Evolutionary conservation across 2,888 invertebrate genomes (phyloP).

Genomic region (Sympetrum striolatum): DNA sequence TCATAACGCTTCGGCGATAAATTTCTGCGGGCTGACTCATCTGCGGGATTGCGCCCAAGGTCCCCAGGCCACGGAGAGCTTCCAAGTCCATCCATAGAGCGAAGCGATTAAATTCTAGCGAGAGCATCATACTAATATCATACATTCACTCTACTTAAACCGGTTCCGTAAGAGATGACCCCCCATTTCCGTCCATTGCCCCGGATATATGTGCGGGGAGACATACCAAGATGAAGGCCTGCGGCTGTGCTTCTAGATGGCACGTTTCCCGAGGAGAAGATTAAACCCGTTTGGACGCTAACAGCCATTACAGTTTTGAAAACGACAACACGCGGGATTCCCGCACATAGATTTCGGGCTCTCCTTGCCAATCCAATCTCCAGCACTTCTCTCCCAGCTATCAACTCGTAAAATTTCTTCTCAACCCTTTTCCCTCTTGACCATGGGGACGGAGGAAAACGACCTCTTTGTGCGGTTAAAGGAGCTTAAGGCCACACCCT

Average conservation of each 20-base stretch:
- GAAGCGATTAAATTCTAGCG: neutral
- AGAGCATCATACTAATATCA: neutral
- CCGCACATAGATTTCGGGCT: neutral
- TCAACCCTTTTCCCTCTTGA: slow-evolving; percentile 9
- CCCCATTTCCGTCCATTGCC: neutral
- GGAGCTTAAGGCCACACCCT: slow-evolving; percentile 13
- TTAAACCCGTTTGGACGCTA: neutral
- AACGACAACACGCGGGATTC: neutral
- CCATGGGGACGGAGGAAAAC: slow-evolving; percentile 18
- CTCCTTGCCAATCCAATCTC: neutral
- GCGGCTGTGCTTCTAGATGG: neutral
- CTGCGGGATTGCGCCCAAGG: too few species aligned
- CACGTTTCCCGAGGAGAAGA: neutral
- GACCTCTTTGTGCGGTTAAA: slow-evolving; percentile 39
- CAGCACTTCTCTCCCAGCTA: neutral
- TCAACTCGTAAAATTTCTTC: slow-evolving; percentile 14
- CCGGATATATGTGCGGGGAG: neutral
- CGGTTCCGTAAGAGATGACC: neutral
- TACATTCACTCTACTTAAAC: neutral
- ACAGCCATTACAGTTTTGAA: neutral
- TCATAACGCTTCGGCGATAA: too few species aligned
- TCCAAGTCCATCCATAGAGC: neutral
- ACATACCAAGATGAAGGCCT: neutral
- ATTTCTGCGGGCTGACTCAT: too few species aligned
- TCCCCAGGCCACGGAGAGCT: too few species aligned